phyloP scores from a whole-genome alignment of 2,888 invertebrate species.

The Ptilodon capucinus region DNA sequence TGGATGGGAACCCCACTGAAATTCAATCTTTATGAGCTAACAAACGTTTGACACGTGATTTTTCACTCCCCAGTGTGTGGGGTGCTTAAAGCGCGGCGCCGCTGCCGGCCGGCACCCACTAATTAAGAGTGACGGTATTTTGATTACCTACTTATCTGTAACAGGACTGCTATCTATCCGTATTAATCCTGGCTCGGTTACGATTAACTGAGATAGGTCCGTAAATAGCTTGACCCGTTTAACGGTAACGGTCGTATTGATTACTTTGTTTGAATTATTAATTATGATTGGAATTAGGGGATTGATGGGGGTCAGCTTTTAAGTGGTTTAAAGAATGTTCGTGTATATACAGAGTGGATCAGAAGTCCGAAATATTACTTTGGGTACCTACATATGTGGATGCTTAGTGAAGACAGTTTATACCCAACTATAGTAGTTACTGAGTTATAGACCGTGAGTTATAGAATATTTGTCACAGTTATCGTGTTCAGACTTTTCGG shows the following conservation, averaged over 20 bases:
- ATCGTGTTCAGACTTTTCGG: too few relatives aligned
- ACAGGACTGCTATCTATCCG: slow-evolving; percentile 59
- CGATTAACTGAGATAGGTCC: slow-evolving; percentile 63
- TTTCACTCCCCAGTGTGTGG: not conserved
- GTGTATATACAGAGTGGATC: too few relatives aligned
- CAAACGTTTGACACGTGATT: too few relatives aligned
- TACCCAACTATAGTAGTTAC: too few relatives aligned
- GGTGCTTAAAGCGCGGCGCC: slow-evolving; percentile 36
- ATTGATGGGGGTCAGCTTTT: not conserved
- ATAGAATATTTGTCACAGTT: too few relatives aligned
- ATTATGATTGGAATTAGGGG: slow-evolving; percentile 13
- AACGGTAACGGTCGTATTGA: slow-evolving; percentile 44
- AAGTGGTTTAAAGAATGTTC: not conserved
- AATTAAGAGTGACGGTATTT: slow-evolving; percentile 77
- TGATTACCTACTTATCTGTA: slow-evolving; percentile 74
- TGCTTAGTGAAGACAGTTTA: too few relatives aligned
- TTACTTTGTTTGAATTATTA: slow-evolving; percentile 40
- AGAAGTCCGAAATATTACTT: too few relatives aligned
- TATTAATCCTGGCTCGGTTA: slow-evolving; percentile 67
- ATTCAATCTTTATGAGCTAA: too few relatives aligned
- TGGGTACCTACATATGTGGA: too few relatives aligned
- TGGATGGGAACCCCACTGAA: too few relatives aligned
- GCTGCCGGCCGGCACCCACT: slow-evolving; percentile 56
- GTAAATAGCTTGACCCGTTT: slow-evolving; percentile 44
- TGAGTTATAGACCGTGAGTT: too few relatives aligned